Base-by-base conservation (phyloP, 2,113 vertebrate genomes). In the Gasterosteus aculeatus region DNA sequence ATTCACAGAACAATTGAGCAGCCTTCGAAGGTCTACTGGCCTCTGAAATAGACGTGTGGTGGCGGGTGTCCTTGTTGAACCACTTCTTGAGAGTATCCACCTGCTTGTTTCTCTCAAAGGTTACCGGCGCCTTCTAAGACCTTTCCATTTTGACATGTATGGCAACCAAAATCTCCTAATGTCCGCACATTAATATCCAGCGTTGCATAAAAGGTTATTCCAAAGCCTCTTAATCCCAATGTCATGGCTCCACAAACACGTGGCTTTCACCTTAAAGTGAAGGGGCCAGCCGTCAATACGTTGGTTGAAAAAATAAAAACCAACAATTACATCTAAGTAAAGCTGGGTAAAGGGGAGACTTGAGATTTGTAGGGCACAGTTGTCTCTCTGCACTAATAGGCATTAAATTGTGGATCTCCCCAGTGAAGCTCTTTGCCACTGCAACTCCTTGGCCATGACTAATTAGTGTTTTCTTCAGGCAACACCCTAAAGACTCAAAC, bases 371-470 rank as follows among this genome's bases (percentile, higher is more conserved):
- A 72, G 69, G 75, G 66, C 65, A 85, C 63, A 81, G 68, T 79
- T 56, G 35, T 76, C 64, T 75, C 38, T 69, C 65, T 65, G 57
- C 77, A 77, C 61, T 75, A 79, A 85, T 69, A 72, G 42, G 75
- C 69, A 73, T 90, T 85, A 22, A 78, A 85, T 72, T 76, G 31
- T 49, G 76, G 68, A 77, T 90, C 75, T 76, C 75, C 69, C 70
- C 14, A 61, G 66, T 64, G 81, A 74, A 61, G 66, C 67, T 78
- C 74, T 75, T 67, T 59, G 71, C 61, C 60, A 53, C 80, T 75
- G 69, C 75, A 77, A 78, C 79, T 83, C 77, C 68, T 81, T 73
- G 69, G 62, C 81, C 78, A 75, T 88, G 78, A 88, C 85, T 86
- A 89, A 90, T 91, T 83, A 78, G 53, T 80, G 63, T 73, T 69